phyloP scores from a whole-genome alignment of 2,797 vertebrate species.

The Pagetopsis macropterus region DNA sequence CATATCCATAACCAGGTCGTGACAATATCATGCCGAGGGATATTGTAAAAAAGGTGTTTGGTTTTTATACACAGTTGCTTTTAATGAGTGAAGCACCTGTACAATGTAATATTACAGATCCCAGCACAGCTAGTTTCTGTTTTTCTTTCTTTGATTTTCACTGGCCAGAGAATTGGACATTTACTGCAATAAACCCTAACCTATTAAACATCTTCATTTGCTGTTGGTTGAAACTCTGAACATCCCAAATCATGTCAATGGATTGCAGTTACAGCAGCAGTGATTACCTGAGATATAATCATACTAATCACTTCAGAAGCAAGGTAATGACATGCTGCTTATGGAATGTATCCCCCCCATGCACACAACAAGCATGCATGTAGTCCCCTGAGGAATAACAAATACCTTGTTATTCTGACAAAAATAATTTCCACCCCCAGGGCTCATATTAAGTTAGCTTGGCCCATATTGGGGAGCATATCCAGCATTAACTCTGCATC shows the following conservation, averaged over 20 bases:
- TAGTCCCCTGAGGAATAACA: constrained; percentile 31
- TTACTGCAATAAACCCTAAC: neutral
- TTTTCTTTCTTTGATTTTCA: constrained; percentile 9
- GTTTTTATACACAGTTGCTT: no score
- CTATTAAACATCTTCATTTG: neutral
- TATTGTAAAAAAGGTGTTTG: no score
- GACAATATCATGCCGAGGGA: no score
- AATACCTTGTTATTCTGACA: constrained; percentile 40
- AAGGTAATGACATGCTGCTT: constrained; percentile 20
- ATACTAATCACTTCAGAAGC: constrained; percentile 12
- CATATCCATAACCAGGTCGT: no score
- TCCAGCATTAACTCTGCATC: neutral
- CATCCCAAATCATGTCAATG: neutral
- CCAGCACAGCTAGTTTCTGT: neutral
- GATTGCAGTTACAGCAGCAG: constrained; percentile 18
- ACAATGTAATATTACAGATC: neutral
- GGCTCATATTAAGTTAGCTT: constrained; percentile 26
- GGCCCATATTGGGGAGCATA: constrained; percentile 3
- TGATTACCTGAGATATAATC: constrained; percentile 6
- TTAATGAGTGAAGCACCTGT: neutral
- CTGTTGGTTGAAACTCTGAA: neutral
- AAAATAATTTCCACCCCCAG: constrained; percentile 32
- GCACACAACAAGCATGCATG: constrained; percentile 4
- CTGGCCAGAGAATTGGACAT: neutral
- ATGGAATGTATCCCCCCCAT: constrained; percentile 21